Conservation (phyloP, 1,140 invertebrate species). For the Aphis craccivora region DNA sequence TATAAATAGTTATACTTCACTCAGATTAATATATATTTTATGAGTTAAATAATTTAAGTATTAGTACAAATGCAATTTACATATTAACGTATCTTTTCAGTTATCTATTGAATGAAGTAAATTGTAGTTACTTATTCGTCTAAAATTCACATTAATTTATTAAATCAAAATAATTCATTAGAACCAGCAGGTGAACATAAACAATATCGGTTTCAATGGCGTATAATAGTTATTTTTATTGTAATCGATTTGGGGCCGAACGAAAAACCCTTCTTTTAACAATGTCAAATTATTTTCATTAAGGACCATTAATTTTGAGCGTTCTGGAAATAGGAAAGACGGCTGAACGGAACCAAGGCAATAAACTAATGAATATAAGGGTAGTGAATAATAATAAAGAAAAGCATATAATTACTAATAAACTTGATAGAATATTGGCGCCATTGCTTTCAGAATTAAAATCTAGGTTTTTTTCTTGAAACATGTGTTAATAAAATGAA, state of each 20-base stretch:
- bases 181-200: not conserved
- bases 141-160: not conserved
- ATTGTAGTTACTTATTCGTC: not conserved
- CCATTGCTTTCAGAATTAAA: constrained; percentile 1
- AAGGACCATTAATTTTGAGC: constrained; percentile 33
- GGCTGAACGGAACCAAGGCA: constrained; percentile 13
- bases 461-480: not conserved
- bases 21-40: not conserved
- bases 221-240: not conserved
- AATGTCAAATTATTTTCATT: constrained; percentile 37
- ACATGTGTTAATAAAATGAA: constrained; percentile 14
- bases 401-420: constrained; percentile 1
- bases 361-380: constrained; percentile 42
- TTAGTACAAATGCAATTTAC: not conserved
- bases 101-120: not conserved
- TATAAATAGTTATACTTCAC: not conserved
- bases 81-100: not conserved
- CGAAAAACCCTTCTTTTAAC: constrained; percentile 12
- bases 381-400: constrained; percentile 33
- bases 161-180: not conserved
- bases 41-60: not conserved
- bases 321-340: not conserved
- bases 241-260: not conserved
- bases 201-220: not conserved
- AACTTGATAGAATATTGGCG: not conserved